Evolutionary conservation across 2,113 vertebrate species (phyloP), one percentile per base, ranked within the genome.

Genomic region (Nesoenas mayeri): DNA sequence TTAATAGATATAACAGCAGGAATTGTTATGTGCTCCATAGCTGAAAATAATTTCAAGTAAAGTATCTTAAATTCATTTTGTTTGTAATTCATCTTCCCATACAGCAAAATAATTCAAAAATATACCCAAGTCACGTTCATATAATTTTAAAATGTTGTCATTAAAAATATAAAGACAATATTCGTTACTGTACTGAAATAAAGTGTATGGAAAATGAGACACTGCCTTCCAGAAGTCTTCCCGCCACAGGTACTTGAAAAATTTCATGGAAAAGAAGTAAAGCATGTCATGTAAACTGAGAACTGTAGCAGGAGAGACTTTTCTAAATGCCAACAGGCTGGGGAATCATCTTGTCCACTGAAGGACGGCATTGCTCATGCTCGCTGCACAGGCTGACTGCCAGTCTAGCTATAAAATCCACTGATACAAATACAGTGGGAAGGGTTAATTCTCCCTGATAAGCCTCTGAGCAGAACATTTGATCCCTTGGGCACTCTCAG

Each of bases 401-500:
- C 54, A 51, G 32, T 17, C 57, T 61, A 62, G 69, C 9, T 19
- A 47, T 3, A 47, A 77, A 94, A 22, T 18, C 24, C 24, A 18
- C 17, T 31, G 31, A n/a, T 89, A 72, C 73, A 25, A 7, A 7
- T 24, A 8, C 5, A 22, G 7, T 73, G 61, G 84, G 79, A 94
- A 85, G 95, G 54, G 95, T 97, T 97, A 93, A 93, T 72, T 56
- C 56, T 92, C 93, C 60, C 81, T 25, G 71, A 5, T 50, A 66
- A 81, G 57, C 62, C 62, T 93, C 72, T 20, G 73, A 93, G 79
- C 92, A 78, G 79, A 94, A 75, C 62, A 73, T 90, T 94, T 71
- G 61, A 93, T 96, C 97, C 93, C 65, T 58, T 92, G 94, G 96
- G 80, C 95, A 67, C 4, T 75, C 60, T 38, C 40, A 95, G 82